These are phyloP conservation scores for Phaethornis superciliosus DNA, from an alignment of 2,113 vertebrate species.

Conservation along the genomic window DNA sequence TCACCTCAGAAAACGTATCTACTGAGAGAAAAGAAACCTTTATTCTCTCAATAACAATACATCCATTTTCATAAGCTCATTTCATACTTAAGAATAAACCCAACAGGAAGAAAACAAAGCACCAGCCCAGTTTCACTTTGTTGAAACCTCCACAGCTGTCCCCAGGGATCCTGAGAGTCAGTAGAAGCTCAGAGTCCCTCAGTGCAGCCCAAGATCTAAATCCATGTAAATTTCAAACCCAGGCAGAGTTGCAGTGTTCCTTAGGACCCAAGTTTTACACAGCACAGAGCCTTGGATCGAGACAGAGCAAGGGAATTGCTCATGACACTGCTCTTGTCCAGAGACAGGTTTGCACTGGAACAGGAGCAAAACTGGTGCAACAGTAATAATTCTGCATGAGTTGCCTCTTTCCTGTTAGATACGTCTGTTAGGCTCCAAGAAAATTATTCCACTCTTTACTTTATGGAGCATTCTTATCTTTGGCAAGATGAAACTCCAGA, in stretches of 20 bases:
- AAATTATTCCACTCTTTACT: not conserved
- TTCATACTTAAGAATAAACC: not conserved
- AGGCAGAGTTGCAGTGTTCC: not conserved
- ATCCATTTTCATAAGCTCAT: conserved; percentile 59
- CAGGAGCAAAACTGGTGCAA: not conserved
- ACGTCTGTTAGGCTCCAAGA: not conserved
- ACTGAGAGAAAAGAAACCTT: not conserved
- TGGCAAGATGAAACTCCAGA: not conserved
- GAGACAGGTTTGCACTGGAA: not conserved
- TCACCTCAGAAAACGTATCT: conserved; percentile 2
- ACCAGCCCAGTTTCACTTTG: not conserved
- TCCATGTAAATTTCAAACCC: not conserved
- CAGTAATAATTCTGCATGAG: accelerated
- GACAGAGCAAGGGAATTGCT: not conserved
- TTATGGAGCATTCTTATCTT: not conserved
- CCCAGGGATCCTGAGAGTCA: not conserved
- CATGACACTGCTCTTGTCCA: not conserved
- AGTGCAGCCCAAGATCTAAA: not conserved
- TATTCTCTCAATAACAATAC: conserved; percentile 17
- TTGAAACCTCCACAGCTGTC: not conserved
- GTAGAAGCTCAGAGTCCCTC: not conserved
- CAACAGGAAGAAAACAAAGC: not conserved
- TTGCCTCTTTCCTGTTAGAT: not conserved
- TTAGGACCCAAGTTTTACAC: not conserved
- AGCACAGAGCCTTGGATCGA: not conserved